Evolutionary conservation across 2,888 invertebrate genomes (phyloP).

Genomic region (Thymelicus lineola): DNA sequence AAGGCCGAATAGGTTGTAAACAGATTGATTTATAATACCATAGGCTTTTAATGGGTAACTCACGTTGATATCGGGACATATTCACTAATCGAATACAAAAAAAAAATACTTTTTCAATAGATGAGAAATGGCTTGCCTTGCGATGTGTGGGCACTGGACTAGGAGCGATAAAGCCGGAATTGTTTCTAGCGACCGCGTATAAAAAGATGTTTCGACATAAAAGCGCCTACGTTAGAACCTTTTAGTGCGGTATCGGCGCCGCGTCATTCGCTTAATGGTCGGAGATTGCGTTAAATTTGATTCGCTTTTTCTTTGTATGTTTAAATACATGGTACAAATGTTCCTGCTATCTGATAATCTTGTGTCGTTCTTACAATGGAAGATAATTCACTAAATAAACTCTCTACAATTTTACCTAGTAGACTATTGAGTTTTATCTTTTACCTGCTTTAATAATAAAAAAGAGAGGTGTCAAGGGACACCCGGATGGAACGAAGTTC

Average conservation of each 20-base stretch:
- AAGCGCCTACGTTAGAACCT: slow-evolving; percentile 70
- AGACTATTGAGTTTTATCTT: no score
- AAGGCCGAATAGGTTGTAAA: neutral
- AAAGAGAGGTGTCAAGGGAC: no score
- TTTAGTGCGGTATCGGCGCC: slow-evolving; percentile 67
- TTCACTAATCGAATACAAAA: neutral
- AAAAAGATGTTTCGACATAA: slow-evolving; percentile 41
- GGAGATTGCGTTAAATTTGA: slow-evolving; percentile 52
- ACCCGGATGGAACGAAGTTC: no score
- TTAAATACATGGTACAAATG: slow-evolving; percentile 17
- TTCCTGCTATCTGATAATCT: neutral
- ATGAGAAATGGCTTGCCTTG: neutral
- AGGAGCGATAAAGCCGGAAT: slow-evolving; percentile 26
- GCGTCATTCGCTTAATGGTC: slow-evolving; percentile 75
- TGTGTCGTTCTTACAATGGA: slow-evolving; percentile 14
- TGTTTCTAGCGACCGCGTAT: slow-evolving; percentile 28
- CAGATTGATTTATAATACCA: neutral
- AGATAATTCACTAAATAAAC: neutral
- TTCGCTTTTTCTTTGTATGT: slow-evolving; percentile 31
- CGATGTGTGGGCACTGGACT: slow-evolving; percentile 19
- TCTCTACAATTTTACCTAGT: neutral
- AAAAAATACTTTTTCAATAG: neutral
- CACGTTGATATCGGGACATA: neutral
- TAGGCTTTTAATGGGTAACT: neutral
- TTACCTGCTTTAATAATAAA: no score